A percentile compares a stretch with the other conserved stretches of the same genome.
phyloP scores from a whole-genome alignment of 1,140 invertebrate species.

The Scaptodrosophila lebanonensis region DNA sequence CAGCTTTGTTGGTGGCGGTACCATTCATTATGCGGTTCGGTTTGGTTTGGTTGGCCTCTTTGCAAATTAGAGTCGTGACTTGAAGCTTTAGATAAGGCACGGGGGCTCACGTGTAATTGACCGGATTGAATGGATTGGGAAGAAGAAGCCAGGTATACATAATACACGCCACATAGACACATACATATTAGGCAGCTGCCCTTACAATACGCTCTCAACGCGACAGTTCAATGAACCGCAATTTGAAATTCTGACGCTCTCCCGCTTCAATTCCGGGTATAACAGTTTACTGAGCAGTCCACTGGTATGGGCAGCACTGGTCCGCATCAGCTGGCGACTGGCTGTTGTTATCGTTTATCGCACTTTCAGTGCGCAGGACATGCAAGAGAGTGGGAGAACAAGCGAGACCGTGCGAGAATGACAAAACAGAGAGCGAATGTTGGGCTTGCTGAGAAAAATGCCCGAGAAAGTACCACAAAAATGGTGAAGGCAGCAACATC shows the following conservation, averaged over 20 bases:
- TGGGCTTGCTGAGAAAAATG: background rate
- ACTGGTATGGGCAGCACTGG: constrained; percentile 28
- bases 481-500: background rate
- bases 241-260: constrained; percentile 13
- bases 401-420: too few species aligned
- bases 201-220: constrained; percentile 1
- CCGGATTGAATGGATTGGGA: constrained; percentile 4
- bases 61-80: constrained; percentile 74
- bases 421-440: background rate
- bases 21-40: background rate
- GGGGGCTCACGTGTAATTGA: constrained; percentile 47
- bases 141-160: background rate
- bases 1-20: background rate
- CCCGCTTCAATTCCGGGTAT: constrained; percentile 12
- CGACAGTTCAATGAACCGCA: constrained; percentile 45
- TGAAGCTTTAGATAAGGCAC: constrained; percentile 63
- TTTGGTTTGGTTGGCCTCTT: constrained; percentile 38
- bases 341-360: too few species aligned
- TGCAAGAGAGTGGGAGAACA: constrained; percentile 8
- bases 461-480: background rate
- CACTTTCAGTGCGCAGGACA: constrained; percentile 41
- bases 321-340: constrained; percentile 17
- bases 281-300: constrained; percentile 26
- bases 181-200: too few species aligned
- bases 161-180: background rate